Evolutionary conservation across 2,888 invertebrate genomes (phyloP).

Genomic region (Harpalus rubripes): DNA sequence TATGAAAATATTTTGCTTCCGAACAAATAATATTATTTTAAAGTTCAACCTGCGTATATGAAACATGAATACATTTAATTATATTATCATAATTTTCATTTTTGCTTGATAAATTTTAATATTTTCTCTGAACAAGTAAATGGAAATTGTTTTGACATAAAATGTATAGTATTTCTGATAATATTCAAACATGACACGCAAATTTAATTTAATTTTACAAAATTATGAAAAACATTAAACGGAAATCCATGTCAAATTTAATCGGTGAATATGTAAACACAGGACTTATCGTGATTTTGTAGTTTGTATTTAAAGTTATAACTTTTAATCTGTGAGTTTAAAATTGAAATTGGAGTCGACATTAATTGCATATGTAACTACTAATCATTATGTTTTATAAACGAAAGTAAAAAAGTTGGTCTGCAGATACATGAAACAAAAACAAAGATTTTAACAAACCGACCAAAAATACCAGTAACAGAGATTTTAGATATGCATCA

Average conservation of each 20-base stretch:
- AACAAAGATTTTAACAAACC: not conserved
- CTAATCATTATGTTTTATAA: not conserved
- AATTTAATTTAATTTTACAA: conserved; percentile 20
- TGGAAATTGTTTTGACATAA: conserved; percentile 18
- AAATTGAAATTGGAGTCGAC: conserved; percentile 5
- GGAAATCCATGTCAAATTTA: conserved; percentile 28
- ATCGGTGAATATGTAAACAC: conserved; percentile 12
- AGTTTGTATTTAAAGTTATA: conserved; percentile 2
- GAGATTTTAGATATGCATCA: too few species aligned
- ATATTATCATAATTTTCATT: conserved; percentile 10
- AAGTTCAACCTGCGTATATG: not conserved
- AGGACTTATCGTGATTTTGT: conserved; percentile 19
- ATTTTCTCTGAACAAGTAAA: conserved; percentile 23
- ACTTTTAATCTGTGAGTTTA: not conserved
- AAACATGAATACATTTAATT: conserved; percentile 5
- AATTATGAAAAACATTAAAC: conserved; percentile 24
- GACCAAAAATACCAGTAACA: too few species aligned
- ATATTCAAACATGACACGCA: conserved; percentile 7
- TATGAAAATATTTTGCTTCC: conserved; percentile 16
- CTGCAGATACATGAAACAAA: not conserved
- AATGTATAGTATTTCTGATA: conserved; percentile 6
- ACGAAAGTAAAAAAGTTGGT: not conserved
- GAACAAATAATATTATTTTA: conserved; percentile 21
- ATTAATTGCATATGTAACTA: not conserved
- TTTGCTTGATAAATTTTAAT: conserved; percentile 13